Evolutionary conservation across 2,113 vertebrate genomes (phyloP), one percentile per base, ranked within the genome.

Genomic region (Zeus faber): DNA sequence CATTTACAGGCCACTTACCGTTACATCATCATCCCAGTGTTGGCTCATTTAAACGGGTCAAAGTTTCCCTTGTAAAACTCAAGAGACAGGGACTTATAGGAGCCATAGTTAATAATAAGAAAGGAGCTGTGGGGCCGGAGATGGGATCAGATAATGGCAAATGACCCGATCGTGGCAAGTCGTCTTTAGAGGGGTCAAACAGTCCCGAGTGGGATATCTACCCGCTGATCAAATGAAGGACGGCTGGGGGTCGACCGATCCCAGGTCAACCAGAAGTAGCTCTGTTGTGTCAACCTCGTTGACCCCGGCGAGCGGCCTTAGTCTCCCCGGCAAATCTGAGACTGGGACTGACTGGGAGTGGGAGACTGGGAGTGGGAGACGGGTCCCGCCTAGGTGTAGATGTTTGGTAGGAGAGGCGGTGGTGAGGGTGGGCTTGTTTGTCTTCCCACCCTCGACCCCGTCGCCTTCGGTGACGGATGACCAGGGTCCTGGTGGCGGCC

Each of bases 201-300:
- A 35, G 55, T 44, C 11, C 58, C 8, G 2, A 55, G 35, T 25
- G 33, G 44, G 33, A 5, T 45, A 26, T 56, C 41, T 76, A 26
- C 29, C 70, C 71, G 60, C 72, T 75, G 82, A 83, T 85, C 81
- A 75, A 76, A 75, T 86, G 74, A 84, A 75, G 67, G 67, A 80
- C 75, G 65, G 77, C 13, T n/a, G 35, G 76, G 62, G 20, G 51
- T 72, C 75, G 64, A 65, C 72, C 79, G 67, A 70, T 67, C 50
- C 54, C 49, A 57, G 83, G 85, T 88, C 79, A 81, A 62, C 66
- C 64, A 60, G 65, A 79, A 72, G 80, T 84, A 74, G 76, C 63
- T 56, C 39, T 72, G 81, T 80, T 87, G 65, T 82, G 84, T 88
- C 84, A 85, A 85, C 86, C 86, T 60, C 71, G 23, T 29, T 88